Percentiles rank a stretch among this genome's conserved stretches.
Conservation (phyloP, 2,797 vertebrate species). For the Chaetophractus vellerosus region DNA sequence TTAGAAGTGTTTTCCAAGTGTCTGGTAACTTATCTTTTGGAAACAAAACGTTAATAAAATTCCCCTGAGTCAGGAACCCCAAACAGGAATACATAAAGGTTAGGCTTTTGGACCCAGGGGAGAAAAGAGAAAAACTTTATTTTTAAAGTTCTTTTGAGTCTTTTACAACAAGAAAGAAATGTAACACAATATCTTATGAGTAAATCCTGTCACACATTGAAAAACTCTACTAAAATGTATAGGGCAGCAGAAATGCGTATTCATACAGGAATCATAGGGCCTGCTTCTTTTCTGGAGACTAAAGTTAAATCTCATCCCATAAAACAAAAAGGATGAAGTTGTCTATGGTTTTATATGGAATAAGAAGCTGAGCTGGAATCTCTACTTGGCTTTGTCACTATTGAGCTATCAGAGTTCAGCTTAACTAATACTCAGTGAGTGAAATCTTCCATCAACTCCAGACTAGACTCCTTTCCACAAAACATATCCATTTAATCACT, state of each 20-base stretch:
- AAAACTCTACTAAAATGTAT: neutral
- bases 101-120: neutral
- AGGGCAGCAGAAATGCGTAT: neutral
- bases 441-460: neutral
- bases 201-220: neutral
- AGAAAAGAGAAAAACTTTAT: neutral
- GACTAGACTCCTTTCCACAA: neutral
- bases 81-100: neutral
- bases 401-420: neutral
- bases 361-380: neutral
- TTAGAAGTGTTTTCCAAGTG: neutral
- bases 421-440: neutral
- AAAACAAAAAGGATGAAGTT: neutral
- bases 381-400: no score
- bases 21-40: neutral
- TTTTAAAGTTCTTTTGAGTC: neutral
- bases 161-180: neutral
- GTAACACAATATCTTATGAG: neutral
- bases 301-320: neutral
- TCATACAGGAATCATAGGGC: neutral
- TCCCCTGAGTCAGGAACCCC: neutral
- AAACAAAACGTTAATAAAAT: neutral
- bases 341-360: neutral
- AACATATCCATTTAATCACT: neutral
- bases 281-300: neutral